Conservation (phyloP, 2,113 vertebrate genomes). For the Centropus unirufus region DNA sequence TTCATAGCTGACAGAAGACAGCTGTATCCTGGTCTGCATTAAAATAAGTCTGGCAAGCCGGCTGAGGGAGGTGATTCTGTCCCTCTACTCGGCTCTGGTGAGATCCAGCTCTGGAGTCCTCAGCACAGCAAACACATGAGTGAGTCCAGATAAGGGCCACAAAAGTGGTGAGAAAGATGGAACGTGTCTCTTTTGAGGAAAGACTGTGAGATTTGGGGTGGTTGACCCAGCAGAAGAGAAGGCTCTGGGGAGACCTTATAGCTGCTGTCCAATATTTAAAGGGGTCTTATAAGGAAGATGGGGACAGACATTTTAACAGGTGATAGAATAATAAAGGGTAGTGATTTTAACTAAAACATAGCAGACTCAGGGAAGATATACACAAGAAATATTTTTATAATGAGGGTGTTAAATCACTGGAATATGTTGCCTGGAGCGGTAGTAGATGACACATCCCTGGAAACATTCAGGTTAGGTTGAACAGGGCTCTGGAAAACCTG, state of each 20-base stretch:
- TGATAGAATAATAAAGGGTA: not conserved
- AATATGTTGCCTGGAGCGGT: too few relatives aligned
- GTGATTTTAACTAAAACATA: not conserved
- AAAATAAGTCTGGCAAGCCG: too few relatives aligned
- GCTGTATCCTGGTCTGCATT: too few relatives aligned
- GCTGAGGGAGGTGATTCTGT: not conserved
- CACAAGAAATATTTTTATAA: not conserved
- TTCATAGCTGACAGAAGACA: too few relatives aligned
- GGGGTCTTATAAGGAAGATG: too few relatives aligned
- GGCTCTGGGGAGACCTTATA: too few relatives aligned
- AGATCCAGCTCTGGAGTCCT: not conserved
- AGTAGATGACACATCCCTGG: too few relatives aligned
- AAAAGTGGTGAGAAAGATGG: too few relatives aligned
- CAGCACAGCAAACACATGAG: not conserved
- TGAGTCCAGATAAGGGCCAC: not conserved
- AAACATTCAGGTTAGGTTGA: not conserved
- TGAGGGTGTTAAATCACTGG: not conserved
- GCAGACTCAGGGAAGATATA: not conserved
- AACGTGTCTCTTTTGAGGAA: not conserved
- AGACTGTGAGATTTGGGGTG: not conserved
- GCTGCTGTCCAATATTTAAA: too few relatives aligned
- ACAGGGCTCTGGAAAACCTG: not conserved
- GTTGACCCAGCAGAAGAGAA: not conserved
- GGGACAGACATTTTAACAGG: not conserved
- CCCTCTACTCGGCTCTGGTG: too few relatives aligned